Base-by-base conservation (phyloP, 2,888 invertebrate species). In the Phaonia tiefii region DNA sequence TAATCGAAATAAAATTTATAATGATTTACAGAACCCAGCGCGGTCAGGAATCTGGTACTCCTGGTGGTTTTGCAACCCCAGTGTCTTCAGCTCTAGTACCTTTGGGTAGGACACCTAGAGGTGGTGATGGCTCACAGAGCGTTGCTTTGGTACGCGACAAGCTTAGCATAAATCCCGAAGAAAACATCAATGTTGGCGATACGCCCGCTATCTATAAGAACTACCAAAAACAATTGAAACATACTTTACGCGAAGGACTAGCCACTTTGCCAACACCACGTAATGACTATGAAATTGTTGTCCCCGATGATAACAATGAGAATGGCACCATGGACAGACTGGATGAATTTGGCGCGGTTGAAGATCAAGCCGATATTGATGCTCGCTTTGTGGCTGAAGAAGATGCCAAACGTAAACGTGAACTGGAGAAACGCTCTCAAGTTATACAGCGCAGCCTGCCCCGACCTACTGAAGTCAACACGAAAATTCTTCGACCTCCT, bases 261-360 rank as follows among this genome's bases (percentile, higher is more conserved):
- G 94, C 95, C 25, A 92, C 94, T 0, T 92, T 99, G 76, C 99
- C 99, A 1, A 91, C 94, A 1, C 99, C 99, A 0, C 95, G 96
- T 85, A 99, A 99, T 89, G 99, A 99, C 91, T 99, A 98, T 90
- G 99, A 99, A 92, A 98, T 99, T 86, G 98, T 99, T 51, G 96
- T 99, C 13, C 98, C 99, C 0, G 98, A 98, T 82, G 91, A 92
- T 0, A 98, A 98, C 79, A 93, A 94, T 71, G 91, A 92, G 22
- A 80, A 82, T 72, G 78, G 78, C 5, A 91, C 92, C 15, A 91
- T 91, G 1, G 90, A 89, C 22, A 89, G 88, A n/a, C 87, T 87
- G 0, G 84, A 85, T 17, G 84, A 89, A 56, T 92, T 92, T 75
- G 91, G 92, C 79, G 86, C 90, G 0, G 89, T 96, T 0, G 97